Base-by-base conservation (phyloP, 2,113 vertebrate species). In the Petroica traversi region DNA sequence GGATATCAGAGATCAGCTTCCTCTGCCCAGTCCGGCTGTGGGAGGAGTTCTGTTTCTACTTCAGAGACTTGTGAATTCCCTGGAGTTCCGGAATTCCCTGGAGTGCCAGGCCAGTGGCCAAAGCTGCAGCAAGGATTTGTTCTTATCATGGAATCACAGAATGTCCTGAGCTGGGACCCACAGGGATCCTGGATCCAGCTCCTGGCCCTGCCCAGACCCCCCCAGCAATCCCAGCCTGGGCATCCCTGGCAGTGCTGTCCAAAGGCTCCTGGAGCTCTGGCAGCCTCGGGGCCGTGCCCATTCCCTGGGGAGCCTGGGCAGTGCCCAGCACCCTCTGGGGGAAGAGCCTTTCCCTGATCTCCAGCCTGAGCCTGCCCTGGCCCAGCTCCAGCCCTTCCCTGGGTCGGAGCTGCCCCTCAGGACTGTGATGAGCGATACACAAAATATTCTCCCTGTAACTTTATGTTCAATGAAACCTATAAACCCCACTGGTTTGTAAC, bases 381-480 rank as follows among this genome's bases (percentile, higher is more conserved):
- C 62, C 28, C 61, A 85, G 29, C 62, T 33, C 36, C 62, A 67
- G 62, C 43, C 6, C 0, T 14, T 7, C 25, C 59, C 72, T 66
- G 52, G 23, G 0, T 9, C 0, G 1, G 59, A 38, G n/a, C 41
- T 31, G 36, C 11, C 36, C 43, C 22, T 36, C 31, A n/a, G n/a
- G n/a, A n/a, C n/a, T n/a, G n/a, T n/a, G 31, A 59, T n/a, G 26
- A 86, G 28, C 29, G 61, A 40, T 33, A 54, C 12, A 49, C 5
- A 43, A 11, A 71, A 48, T n/a, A 31, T 14, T 74, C 19, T 52
- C 26, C 29, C 16, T 8, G 2, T 67, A 68, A 38, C 15, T 48
- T 34, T 33, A 28, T 72, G 34, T 12, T 51, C 22, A 46, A 17
- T 43, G 36, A 55, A 69, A 9, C 28, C 26, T 64, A 22, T 26